These are phyloP conservation scores for Lucinisca nassula DNA, from an alignment of 2,888 invertebrate genomes.

Conservation along the genomic window DNA sequence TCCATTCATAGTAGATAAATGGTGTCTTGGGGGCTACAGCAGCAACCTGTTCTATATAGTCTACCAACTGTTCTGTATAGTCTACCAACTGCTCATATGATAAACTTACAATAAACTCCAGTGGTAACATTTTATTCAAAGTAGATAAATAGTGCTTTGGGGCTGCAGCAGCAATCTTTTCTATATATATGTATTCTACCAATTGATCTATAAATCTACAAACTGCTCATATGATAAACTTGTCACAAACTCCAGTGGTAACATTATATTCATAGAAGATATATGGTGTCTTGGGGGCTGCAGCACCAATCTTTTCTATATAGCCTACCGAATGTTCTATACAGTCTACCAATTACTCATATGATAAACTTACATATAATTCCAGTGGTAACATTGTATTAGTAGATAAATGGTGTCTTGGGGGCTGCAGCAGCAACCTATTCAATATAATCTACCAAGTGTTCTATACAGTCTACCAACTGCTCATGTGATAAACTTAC, in stretches of 20 bases:
- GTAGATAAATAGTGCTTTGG: conserved; percentile 94
- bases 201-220: conserved; percentile 79
- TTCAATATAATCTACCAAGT: conserved; percentile 86
- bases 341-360: too few species aligned
- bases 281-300: conserved; percentile 93
- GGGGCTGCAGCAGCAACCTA: conserved; percentile 92
- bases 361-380: conserved; percentile 93
- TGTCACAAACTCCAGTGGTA: conserved; percentile 92
- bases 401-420: conserved; percentile 93
- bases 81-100: too few species aligned
- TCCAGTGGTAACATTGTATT: conserved; percentile 93
- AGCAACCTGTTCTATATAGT: conserved; percentile 90
- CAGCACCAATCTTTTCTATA: conserved; percentile 90
- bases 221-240: too few species aligned
- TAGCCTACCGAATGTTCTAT: conserved; percentile 83
- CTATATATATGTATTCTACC: conserved; percentile 86
- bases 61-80: conserved; percentile 82
- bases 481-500: too few species aligned
- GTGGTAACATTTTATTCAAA: conserved; percentile 94
- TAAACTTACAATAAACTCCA: conserved; percentile 92
- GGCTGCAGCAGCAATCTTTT: conserved; percentile 91
- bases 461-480: too few species aligned
- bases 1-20: conserved; percentile 95
- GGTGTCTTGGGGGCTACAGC: conserved; percentile 93
- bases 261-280: conserved; percentile 95